Conservation (phyloP, 2,113 vertebrate species). For the Jaculus jaculus region DNA sequence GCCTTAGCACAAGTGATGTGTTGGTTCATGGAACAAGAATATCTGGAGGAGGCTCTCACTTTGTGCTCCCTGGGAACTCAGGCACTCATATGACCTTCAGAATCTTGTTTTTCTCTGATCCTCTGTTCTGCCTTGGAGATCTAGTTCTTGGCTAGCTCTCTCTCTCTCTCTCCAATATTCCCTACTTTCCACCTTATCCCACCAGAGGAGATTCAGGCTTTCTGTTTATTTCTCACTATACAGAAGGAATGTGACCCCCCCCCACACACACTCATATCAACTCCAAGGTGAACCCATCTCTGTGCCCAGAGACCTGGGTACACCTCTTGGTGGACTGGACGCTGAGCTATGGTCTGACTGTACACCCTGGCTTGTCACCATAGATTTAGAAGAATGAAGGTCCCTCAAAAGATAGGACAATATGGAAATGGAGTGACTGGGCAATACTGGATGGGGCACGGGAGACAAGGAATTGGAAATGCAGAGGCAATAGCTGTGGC, state of each 20-base stretch:
- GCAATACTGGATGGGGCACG: neutral
- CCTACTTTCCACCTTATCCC: neutral
- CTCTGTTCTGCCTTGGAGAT: neutral
- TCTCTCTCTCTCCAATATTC: neutral
- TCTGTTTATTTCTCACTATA: neutral
- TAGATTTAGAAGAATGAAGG: neutral
- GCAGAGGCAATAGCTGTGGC: neutral
- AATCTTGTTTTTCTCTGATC: neutral
- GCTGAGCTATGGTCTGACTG: neutral
- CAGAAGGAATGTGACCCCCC: neutral
- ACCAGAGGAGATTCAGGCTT: neutral
- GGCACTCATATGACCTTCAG: neutral
- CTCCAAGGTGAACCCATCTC: neutral
- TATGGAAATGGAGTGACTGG: neutral
- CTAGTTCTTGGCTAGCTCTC: neutral
- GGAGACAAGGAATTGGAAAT: neutral
- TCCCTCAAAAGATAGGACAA: neutral
- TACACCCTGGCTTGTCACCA: no score
- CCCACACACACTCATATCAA: no score
- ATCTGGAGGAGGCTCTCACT: neutral
- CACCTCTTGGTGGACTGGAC: neutral
- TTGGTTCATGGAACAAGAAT: neutral
- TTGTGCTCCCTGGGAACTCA: neutral
- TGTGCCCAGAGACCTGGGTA: rapidly evolving
- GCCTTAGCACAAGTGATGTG: neutral